Evolutionary conservation across 2,113 vertebrate species (phyloP).

Genomic region (Lepus americanus): DNA sequence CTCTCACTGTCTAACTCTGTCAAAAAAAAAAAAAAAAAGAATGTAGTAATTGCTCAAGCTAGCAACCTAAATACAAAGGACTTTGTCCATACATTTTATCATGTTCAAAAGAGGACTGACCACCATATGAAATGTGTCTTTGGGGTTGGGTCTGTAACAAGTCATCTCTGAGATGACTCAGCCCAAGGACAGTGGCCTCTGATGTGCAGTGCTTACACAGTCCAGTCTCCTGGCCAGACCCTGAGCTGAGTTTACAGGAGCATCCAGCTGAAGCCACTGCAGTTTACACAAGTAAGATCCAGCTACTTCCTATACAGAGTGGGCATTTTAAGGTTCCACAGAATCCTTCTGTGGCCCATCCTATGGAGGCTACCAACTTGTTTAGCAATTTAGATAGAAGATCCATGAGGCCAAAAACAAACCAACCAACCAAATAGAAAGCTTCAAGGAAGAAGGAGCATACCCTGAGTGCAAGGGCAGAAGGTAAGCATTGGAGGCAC

Average conservation of each 20-base stretch:
- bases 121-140: neutral
- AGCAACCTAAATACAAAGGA: neutral
- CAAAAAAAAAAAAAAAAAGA: too few species aligned
- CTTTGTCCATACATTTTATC: constrained; percentile 33
- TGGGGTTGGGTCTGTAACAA: neutral
- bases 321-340: neutral
- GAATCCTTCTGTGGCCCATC: neutral
- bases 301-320: neutral
- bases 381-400: neutral
- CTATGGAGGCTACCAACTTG: neutral
- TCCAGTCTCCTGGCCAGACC: neutral
- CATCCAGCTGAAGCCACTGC: neutral
- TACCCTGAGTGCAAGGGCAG: neutral
- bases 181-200: neutral
- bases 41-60: neutral
- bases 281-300: neutral
- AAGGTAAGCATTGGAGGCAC: neutral
- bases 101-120: neutral
- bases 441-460: neutral
- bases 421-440: neutral
- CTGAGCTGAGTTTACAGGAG: neutral
- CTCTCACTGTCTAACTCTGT: too few species aligned
- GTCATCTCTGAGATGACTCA: neutral
- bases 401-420: neutral
- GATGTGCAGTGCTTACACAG: neutral